These are phyloP conservation scores for Speoplatyrhinus poulsoni DNA, from an alignment of 2,113 vertebrate genomes.

Conservation along the genomic window DNA sequence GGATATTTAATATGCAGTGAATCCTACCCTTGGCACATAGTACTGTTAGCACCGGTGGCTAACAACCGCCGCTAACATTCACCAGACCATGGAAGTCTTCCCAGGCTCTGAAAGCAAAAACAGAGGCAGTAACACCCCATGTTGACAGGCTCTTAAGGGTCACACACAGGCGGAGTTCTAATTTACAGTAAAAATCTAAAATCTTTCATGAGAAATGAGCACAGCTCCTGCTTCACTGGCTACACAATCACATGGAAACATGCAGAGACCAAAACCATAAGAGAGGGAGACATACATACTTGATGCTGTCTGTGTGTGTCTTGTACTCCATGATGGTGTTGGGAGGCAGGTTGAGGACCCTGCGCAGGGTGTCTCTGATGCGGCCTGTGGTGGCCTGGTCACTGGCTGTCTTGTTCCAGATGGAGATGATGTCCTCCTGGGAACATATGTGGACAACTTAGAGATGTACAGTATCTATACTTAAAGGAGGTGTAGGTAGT, in stretches of 20 bases:
- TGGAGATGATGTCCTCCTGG: conserved; percentile 84
- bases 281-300: conserved; percentile 73
- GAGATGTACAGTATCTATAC: conserved; percentile 31
- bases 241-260: too few relatives aligned
- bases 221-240: too few relatives aligned
- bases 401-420: conserved; percentile 85
- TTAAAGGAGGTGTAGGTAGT: neutral
- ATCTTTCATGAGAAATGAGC: too few relatives aligned
- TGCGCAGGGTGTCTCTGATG: conserved; percentile 82
- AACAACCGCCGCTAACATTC: conserved; percentile 93
- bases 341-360: conserved; percentile 83
- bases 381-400: conserved; percentile 82
- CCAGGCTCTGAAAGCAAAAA: conserved; percentile 85
- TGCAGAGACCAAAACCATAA: conserved; percentile 23
- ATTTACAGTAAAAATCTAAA: neutral
- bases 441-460: conserved; percentile 26
- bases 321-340: conserved; percentile 87
- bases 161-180: neutral
- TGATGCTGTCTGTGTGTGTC: conserved; percentile 84
- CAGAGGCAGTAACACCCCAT: conserved; percentile 46
- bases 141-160: neutral
- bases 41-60: conserved; percentile 75
- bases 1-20: conserved; percentile 4
- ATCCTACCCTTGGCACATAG: conserved; percentile 81
- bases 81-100: conserved; percentile 99